Evolutionary conservation across 2,888 invertebrate species (phyloP).

Genomic region (Sesia apiformis): DNA sequence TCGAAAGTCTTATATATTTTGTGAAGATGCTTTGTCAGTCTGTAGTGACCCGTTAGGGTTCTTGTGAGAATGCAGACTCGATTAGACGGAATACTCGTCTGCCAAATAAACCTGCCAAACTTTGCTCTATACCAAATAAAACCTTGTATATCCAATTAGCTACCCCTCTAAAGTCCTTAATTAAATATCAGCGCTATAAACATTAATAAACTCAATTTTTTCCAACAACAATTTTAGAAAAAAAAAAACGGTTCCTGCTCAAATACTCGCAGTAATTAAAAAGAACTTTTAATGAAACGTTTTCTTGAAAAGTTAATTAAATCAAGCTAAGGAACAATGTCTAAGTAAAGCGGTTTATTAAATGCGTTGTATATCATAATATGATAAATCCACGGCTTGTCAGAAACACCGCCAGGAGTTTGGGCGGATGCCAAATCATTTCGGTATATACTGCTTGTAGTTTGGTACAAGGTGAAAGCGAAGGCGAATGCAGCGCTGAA

Average conservation of each 20-base stretch:
- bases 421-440: conserved; percentile 34
- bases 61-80: too few relatives aligned
- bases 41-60: too few relatives aligned
- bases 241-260: neutral
- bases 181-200: neutral
- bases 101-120: too few relatives aligned
- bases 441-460: neutral
- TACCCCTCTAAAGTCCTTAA: too few relatives aligned
- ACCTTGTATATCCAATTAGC: too few relatives aligned
- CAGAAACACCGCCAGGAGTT: conserved; percentile 21
- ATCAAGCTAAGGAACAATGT: conserved; percentile 1
- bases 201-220: neutral
- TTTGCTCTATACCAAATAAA: too few relatives aligned
- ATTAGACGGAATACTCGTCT: too few relatives aligned
- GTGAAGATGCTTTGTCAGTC: too few relatives aligned
- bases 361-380: conserved; percentile 23
- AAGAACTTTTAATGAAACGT: conserved; percentile 6
- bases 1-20: too few relatives aligned
- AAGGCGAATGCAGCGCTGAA: too few relatives aligned
- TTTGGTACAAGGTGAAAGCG: neutral
- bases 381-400: conserved; percentile 29
- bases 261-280: conserved; percentile 3
- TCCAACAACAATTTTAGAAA: neutral
- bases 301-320: conserved; percentile 4
- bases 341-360: conserved; percentile 16